Base-by-base conservation (phyloP, 2,888 invertebrate species). In the Diarsia brunnea region DNA sequence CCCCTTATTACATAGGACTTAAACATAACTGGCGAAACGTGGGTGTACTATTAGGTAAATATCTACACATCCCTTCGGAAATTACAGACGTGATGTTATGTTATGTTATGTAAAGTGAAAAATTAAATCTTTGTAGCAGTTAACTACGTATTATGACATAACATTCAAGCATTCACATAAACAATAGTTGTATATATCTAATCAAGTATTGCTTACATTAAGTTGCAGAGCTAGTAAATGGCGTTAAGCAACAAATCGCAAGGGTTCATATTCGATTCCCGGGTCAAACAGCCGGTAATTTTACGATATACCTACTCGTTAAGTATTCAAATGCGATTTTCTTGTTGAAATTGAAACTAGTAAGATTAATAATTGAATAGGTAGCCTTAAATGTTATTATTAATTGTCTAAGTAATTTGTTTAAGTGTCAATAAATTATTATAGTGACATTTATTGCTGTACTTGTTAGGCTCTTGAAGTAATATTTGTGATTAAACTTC, bases 181-280 rank as follows among this genome's bases (percentile, higher is more conserved):
- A 80, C 84, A 84, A 78, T 80, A 69, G 75, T 21, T 31, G 53
- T 67, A 53, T 61, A 27, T 51, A 70, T 64, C 61, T 60, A 66
- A 75, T 79, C 61, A 79, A 73, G 81, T 78, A 74, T 63, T 67
- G 60, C 78, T 63, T 69, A 76, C 75, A 74, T 84, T 69, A 84
- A 81, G 84, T 72, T 72, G 73, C 82, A 84, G 76, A 79, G 73
- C 78, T 73, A 27, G 69, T 86, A 81, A 84, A 84, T 73, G 67
- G 75, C 58, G 64, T 82, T 81, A 70, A 75, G 87, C 79, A 82
- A 85, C 85, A 80, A 82, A 85, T 87, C 87, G 87, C 90, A 82
- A 84, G 86, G 91, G 87, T 85, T 85, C 77, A 76, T 76, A 83
- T 90, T 90, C 87, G 88, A 88, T 88, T 82, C 89, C 81, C 79